These are phyloP conservation scores for Cephalotes varians DNA, from an alignment of 2,888 invertebrate species.

Conservation along the genomic window DNA sequence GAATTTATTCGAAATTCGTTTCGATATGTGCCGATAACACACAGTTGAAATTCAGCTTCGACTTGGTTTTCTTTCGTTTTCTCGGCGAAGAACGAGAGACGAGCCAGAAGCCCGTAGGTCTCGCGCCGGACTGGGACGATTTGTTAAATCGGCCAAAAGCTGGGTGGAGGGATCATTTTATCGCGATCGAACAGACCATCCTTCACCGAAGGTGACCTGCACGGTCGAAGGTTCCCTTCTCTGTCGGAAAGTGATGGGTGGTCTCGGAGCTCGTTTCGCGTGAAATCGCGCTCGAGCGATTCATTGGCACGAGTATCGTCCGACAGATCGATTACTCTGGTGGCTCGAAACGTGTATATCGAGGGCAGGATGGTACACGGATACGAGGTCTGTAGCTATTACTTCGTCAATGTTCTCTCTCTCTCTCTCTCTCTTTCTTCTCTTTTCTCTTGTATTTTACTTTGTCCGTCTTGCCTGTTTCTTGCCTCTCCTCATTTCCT, in stretches of 20 bases:
- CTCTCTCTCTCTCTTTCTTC: not conserved
- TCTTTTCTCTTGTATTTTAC: not conserved
- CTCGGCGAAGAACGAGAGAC: constrained; percentile 48
- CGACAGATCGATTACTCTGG: constrained; percentile 81
- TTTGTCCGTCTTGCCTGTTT: constrained; percentile 18
- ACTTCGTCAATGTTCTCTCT: constrained; percentile 47
- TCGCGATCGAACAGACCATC: constrained; percentile 80
- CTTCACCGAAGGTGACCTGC: constrained; percentile 71
- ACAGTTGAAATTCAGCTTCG: not conserved
- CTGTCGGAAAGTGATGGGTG: constrained; percentile 66
- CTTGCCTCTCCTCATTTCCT: constrained; percentile 34
- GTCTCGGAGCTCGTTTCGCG: constrained; percentile 70
- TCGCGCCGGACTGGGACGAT: constrained; percentile 57
- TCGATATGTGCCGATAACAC: not conserved
- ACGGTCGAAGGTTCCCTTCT: constrained; percentile 47
- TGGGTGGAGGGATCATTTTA: constrained; percentile 74
- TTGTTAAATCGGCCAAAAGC: constrained; percentile 70
- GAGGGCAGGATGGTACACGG: constrained; percentile 42
- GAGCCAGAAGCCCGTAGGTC: constrained; percentile 27
- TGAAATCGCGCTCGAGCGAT: constrained; percentile 77
- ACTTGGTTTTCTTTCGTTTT: constrained; percentile 18
- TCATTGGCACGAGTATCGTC: constrained; percentile 79
- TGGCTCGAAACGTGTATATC: constrained; percentile 46
- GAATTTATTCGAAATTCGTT: not conserved
- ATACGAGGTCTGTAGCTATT: constrained; percentile 46